These are phyloP conservation scores for Rhinichthys klamathensis DNA, from an alignment of 2,113 vertebrate species.

Conservation along the genomic window DNA sequence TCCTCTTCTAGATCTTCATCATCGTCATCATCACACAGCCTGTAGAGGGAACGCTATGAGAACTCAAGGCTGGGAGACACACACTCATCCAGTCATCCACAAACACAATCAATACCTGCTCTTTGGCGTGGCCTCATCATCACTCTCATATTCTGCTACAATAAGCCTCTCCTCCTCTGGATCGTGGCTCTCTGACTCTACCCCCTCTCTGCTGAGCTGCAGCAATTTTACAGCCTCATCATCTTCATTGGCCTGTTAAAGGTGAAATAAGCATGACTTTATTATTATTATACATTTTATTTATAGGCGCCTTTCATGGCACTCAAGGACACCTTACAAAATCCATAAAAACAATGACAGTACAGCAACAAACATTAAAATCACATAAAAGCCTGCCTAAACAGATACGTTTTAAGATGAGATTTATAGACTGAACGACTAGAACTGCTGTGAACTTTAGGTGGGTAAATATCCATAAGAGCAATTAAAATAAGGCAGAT, in stretches of 20 bases:
- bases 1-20: conserved; percentile 90
- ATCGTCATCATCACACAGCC: conserved; percentile 72
- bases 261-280: not conserved
- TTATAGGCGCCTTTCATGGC: too few relatives aligned
- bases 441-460: not conserved
- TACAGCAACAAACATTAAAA: too few relatives aligned
- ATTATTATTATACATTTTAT: too few relatives aligned
- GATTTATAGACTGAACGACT: too few relatives aligned
- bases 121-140: conserved; percentile 81
- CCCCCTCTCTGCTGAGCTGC: conserved; percentile 77
- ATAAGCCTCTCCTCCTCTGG: conserved; percentile 86
- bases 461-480: not conserved
- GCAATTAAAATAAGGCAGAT: not conserved
- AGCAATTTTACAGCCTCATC: conserved; percentile 83
- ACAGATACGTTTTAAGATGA: too few relatives aligned
- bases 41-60: conserved; percentile 37
- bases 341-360: too few relatives aligned
- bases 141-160: conserved; percentile 91
- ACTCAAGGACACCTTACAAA: too few relatives aligned
- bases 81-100: not conserved
- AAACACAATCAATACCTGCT: conserved; percentile 61
- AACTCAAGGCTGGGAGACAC: not conserved
- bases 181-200: conserved; percentile 64
- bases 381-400: too few relatives aligned
- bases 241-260: conserved; percentile 79